Evolutionary conservation across 2,113 vertebrate species (phyloP).

Genomic region (Taxidea taxus): DNA sequence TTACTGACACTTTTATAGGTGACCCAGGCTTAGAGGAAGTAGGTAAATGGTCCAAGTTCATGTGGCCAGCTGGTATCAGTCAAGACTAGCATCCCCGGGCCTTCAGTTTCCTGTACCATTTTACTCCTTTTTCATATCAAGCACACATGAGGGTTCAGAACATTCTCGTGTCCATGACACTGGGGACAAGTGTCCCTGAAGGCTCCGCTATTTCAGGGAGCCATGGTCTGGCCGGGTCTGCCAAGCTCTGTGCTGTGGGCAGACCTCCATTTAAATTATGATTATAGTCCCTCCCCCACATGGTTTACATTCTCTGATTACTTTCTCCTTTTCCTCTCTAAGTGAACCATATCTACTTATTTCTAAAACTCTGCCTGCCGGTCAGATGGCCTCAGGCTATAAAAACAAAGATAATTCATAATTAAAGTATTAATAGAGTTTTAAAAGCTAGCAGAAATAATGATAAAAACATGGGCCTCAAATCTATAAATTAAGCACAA

Average conservation of each 20-base stretch:
- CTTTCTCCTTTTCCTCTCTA: conserved; percentile 41
- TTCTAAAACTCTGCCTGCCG: conserved; percentile 42
- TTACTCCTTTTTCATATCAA: neutral
- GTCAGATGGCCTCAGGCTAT: conserved; percentile 47
- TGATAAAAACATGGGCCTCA: conserved; percentile 40
- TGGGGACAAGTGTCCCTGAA: neutral
- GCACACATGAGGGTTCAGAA: neutral
- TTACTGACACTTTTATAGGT: neutral
- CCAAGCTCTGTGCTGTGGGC: neutral
- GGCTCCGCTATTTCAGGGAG: neutral
- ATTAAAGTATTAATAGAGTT: conserved; percentile 67
- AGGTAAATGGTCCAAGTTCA: neutral
- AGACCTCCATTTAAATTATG: conserved; percentile 36
- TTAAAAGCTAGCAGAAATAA: conserved; percentile 65
- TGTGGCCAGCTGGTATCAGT: neutral
- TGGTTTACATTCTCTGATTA: conserved; percentile 23
- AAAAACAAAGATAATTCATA: conserved; percentile 57
- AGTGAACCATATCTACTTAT: conserved; percentile 54
- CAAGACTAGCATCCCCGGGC: neutral
- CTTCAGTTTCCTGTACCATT: neutral
- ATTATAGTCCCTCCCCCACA: neutral
- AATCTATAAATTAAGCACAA: conserved; percentile 69
- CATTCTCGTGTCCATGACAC: neutral
- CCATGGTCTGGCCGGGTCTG: neutral
- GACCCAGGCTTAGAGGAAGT: neutral